A percentile compares a stretch with the other conserved stretches of the same genome.
phyloP scores from a whole-genome alignment of 2,113 vertebrate species.

The Kobus ellipsiprymnus region DNA sequence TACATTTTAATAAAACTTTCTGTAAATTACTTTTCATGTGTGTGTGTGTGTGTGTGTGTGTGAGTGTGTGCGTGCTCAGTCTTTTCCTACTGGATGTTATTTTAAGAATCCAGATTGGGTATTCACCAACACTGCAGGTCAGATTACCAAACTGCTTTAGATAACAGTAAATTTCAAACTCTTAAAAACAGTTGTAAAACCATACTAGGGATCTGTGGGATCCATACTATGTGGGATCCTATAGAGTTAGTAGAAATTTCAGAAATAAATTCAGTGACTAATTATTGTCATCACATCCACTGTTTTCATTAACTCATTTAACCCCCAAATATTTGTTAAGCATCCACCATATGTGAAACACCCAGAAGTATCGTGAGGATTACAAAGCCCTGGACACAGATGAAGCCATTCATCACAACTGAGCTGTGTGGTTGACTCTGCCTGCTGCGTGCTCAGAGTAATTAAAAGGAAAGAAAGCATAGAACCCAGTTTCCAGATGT shows the following conservation, averaged over 20 bases:
- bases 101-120: neutral
- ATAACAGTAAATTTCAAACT: neutral
- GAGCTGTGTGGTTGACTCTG: neutral
- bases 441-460: neutral
- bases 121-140: neutral
- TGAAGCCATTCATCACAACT: neutral
- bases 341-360: neutral
- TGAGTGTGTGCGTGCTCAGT: neutral
- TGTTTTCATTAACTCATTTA: neutral
- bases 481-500: constrained; percentile 38
- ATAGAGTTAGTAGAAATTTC: neutral
- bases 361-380: neutral
- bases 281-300: neutral
- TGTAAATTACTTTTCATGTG: neutral
- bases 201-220: neutral
- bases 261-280: neutral
- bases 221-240: neutral
- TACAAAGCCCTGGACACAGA: neutral
- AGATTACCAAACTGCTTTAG: neutral
- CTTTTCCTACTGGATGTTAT: neutral
- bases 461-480: constrained; percentile 37
- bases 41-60: neutral
- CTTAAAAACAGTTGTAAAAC: neutral
- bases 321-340: neutral
- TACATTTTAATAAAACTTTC: neutral